A percentile compares a stretch with the other conserved stretches of the same genome.
Conservation (phyloP, 2,113 vertebrate genomes). For the Delphinus delphis region DNA sequence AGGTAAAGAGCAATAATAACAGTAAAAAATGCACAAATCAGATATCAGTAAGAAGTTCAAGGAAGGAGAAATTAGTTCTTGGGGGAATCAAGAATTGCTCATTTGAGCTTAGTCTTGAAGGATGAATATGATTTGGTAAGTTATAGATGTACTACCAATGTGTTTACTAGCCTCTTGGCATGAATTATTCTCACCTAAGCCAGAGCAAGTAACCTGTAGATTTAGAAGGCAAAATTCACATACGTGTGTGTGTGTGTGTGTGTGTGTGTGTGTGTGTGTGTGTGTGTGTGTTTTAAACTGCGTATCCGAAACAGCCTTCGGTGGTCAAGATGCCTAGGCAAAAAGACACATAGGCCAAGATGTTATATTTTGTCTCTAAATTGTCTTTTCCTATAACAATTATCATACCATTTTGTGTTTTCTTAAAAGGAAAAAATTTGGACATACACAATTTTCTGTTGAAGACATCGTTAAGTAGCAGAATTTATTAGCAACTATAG, state of each 20-base stretch:
- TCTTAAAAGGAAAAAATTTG: constrained; percentile 68
- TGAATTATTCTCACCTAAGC: not conserved
- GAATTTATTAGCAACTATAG: constrained; percentile 83
- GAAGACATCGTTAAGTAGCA: constrained; percentile 82
- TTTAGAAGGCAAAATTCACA: not conserved
- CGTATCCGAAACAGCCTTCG: not conserved
- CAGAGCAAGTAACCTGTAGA: not conserved
- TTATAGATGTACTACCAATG: not conserved
- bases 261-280: not conserved
- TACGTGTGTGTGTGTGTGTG: not conserved
- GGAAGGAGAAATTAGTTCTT: not conserved
- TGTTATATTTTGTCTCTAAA: constrained; percentile 57
- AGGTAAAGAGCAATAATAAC: not conserved
- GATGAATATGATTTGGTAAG: not conserved
- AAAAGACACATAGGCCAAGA: constrained; percentile 20
- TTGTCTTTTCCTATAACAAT: constrained; percentile 65
- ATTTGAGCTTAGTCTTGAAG: not conserved
- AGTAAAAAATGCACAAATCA: not conserved
- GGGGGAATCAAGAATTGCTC: not conserved
- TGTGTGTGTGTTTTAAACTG: not conserved
- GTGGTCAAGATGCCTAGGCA: constrained; percentile 2
- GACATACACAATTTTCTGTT: constrained; percentile 78
- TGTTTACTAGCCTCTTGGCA: not conserved
- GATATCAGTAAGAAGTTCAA: not conserved
- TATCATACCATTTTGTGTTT: constrained; percentile 62